Base-by-base conservation (phyloP, 2,888 invertebrate species). In the Shargacucullia verbasci region DNA sequence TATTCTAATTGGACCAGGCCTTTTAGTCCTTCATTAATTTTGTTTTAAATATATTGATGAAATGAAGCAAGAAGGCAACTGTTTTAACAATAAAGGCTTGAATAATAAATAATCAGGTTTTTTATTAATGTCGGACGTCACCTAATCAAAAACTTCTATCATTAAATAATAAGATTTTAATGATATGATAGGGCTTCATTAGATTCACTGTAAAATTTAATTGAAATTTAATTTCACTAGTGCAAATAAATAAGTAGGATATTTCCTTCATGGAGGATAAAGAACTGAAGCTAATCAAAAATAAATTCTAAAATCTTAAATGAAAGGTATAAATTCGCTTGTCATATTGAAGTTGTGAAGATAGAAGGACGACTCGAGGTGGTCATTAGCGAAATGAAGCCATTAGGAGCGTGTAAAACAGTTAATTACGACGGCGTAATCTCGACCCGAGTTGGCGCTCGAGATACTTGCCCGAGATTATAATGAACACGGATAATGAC, bases 341-440 rank as follows among this genome's bases (percentile, higher is more conserved):
- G 69, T 56, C 55, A 66, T 72, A 60, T 60, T 64, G 56, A 62
- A 64, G 72, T 66, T 71, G 54, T 58, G 61, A 60, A 82, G 80
- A 85, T 82, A 80, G 82, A 82, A 86, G 82, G 86, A 85, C 76
- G 85, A 87, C 82, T 81, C 76, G 85, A 83, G 83, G 75, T 79
- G 86, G 89, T 88, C 91, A 91, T 92, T 92, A 92, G 89, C 86
- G 84, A 81, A 90, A 92, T 92, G 84, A 89, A 93, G 89, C 86
- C 87, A 89, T 92, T 91, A 91, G 87, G 84, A 89, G 88, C 86
- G 89, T 89, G 91, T 92, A 92, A 92, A 92, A 89, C 89, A 91
- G 91, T 87, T 92, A 91, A 93, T 92, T 91, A 91, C 84, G 79
- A 61, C 52, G 73, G 67, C 64, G 82, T 84, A 86, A 86, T 89